A percentile compares a stretch with the other conserved stretches of the same genome.
phyloP scores from a whole-genome alignment of 2,797 vertebrate genomes.

The Aphelocoma californica region DNA sequence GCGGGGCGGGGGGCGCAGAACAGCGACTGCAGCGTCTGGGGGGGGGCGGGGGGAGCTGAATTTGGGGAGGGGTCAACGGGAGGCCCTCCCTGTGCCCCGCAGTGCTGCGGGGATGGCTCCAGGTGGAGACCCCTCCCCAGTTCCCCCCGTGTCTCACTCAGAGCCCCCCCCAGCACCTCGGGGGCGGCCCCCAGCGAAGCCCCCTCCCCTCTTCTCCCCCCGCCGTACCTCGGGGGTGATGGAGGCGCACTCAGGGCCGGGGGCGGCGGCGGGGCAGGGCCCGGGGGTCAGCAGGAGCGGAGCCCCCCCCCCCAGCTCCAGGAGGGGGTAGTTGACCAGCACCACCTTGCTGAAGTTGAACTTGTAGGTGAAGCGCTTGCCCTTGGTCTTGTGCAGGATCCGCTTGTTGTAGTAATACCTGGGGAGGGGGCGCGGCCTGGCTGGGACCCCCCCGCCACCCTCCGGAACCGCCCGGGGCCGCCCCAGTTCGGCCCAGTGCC shows the following conservation, averaged over 20 bases:
- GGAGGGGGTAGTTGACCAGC: conserved; percentile 90
- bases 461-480: too few relatives aligned
- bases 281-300: conserved; percentile 88
- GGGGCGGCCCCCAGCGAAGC: neutral
- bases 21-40: neutral
- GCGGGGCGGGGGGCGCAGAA: neutral
- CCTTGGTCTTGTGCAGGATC: conserved; percentile 94
- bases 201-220: too few relatives aligned
- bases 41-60: too few relatives aligned
- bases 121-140: neutral
- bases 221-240: conserved; percentile 83
- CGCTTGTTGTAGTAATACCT: conserved; percentile 94
- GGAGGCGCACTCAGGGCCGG: conserved; percentile 84
- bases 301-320: conserved; percentile 90
- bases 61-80: neutral
- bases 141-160: too few relatives aligned
- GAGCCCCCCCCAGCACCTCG: conserved; percentile 32
- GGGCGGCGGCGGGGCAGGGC: conserved; percentile 81
- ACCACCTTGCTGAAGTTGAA: conserved; percentile 96
- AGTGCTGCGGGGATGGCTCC: neutral
- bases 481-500: neutral
- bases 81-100: neutral
- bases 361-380: conserved; percentile 94
- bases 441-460: too few relatives aligned
- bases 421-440: neutral